phyloP scores from a whole-genome alignment of 2,888 invertebrate genomes.

The Andrena praecox region DNA sequence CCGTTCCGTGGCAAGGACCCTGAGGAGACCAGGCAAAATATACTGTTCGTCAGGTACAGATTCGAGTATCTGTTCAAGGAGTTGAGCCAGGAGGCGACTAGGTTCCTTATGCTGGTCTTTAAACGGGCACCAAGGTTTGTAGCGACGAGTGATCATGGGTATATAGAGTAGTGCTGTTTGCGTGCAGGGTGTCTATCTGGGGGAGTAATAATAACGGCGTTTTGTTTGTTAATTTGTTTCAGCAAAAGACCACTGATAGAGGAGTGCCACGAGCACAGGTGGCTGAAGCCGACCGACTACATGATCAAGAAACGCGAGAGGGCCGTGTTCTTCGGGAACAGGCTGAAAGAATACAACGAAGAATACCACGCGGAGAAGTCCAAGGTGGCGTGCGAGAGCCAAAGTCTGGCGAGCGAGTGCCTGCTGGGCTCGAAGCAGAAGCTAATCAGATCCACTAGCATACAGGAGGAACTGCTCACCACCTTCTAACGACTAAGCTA shows the following conservation, averaged over 20 bases:
- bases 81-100: constrained; percentile 95
- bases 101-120: constrained; percentile 98
- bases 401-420: constrained; percentile 86
- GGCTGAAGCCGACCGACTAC: constrained; percentile 96
- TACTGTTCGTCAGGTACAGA: constrained; percentile 95
- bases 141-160: neutral
- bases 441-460: constrained; percentile 92
- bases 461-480: constrained; percentile 92
- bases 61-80: constrained; percentile 98
- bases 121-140: constrained; percentile 95
- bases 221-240: constrained; percentile 75
- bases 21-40: constrained; percentile 95
- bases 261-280: constrained; percentile 98
- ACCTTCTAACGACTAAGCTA: constrained; percentile 80
- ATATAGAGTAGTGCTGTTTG: neutral
- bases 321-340: constrained; percentile 93
- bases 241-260: constrained; percentile 97
- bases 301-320: constrained; percentile 97
- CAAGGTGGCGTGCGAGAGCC: constrained; percentile 87
- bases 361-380: constrained; percentile 91
- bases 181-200: neutral
- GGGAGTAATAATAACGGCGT: neutral
- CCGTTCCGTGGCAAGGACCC: constrained; percentile 95
- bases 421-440: constrained; percentile 86
- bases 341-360: constrained; percentile 93